Evolutionary conservation across 1,140 invertebrate species (phyloP).

Genomic region (Mactra quadrangularis): DNA sequence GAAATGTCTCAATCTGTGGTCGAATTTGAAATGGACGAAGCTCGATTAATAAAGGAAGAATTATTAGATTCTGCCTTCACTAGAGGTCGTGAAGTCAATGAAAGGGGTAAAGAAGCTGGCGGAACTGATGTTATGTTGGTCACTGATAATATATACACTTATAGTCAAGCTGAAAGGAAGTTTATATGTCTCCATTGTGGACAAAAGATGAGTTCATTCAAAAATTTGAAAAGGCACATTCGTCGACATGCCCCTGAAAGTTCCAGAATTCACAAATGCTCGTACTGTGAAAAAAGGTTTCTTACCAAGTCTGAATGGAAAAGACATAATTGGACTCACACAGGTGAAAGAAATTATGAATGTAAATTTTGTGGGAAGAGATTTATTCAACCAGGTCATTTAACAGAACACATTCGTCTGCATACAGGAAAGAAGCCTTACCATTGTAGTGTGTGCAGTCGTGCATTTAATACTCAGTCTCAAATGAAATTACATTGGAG

Average conservation of each 20-base stretch:
- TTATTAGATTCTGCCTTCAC: slow-evolving; percentile 16
- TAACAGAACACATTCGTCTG: slow-evolving; percentile 59
- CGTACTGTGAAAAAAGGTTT: slow-evolving; percentile 68
- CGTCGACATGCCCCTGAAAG: slow-evolving; percentile 21
- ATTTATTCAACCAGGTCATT: slow-evolving; percentile 60
- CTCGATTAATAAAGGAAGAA: slow-evolving; percentile 45
- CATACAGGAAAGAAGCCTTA: slow-evolving; percentile 70
- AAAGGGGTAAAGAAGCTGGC: background rate
- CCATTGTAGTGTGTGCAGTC: slow-evolving; percentile 61
- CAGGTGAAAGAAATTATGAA: slow-evolving; percentile 69
- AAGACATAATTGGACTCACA: slow-evolving; percentile 67
- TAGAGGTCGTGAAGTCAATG: background rate
- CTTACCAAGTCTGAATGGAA: slow-evolving; percentile 60
- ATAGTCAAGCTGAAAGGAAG: slow-evolving; percentile 12
- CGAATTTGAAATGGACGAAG: slow-evolving; percentile 29
- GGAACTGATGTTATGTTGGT: slow-evolving; percentile 7
- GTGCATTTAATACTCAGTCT: slow-evolving; percentile 30
- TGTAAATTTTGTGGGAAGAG: slow-evolving; percentile 66
- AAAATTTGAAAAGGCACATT: slow-evolving; percentile 51
- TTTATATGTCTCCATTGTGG: slow-evolving; percentile 41
- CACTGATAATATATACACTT: slow-evolving; percentile 31
- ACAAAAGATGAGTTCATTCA: slow-evolving; percentile 3
- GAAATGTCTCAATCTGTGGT: slow-evolving; percentile 20
- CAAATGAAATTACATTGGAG: slow-evolving; percentile 27
- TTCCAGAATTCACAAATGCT: slow-evolving; percentile 50